phyloP scores from a whole-genome alignment of 2,113 vertebrate species.

The Lophius piscatorius region DNA sequence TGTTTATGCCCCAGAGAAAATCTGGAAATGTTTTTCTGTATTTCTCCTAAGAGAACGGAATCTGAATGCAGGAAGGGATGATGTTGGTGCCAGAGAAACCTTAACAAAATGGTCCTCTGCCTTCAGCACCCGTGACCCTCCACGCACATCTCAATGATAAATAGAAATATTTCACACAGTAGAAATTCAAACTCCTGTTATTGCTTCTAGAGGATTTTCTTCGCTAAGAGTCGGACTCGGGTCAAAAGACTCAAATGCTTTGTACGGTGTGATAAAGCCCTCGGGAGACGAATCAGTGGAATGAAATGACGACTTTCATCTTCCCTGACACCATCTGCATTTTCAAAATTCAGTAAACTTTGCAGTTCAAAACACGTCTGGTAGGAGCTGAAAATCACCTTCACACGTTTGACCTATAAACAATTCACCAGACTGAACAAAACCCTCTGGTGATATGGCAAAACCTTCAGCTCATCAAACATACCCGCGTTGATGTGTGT shows the following conservation, averaged over 20 bases:
- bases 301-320: not conserved
- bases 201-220: conserved; percentile 75
- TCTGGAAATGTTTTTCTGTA: not conserved
- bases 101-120: conserved; percentile 9
- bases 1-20: conserved; percentile 5
- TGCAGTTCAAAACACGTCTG: not conserved
- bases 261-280: conserved; percentile 10
- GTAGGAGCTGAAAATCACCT: not conserved
- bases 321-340: not conserved
- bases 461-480: conserved; percentile 30
- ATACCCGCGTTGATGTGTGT: conserved; percentile 16
- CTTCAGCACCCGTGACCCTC: conserved; percentile 50
- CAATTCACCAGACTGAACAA: conserved; percentile 41
- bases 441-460: conserved; percentile 58
- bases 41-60: too few relatives aligned
- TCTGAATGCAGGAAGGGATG: conserved; percentile 15
- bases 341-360: conserved; percentile 9
- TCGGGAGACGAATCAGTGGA: conserved; percentile 1
- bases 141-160: conserved; percentile 45
- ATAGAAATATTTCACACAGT: conserved; percentile 66
- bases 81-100: conserved; percentile 11
- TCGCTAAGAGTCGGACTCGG: conserved; percentile 46
- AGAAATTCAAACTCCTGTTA: conserved; percentile 69
- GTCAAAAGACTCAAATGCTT: conserved; percentile 32
- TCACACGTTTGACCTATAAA: conserved; percentile 64